phyloP scores from a whole-genome alignment of 1,140 invertebrate genomes.

The Cydia amplana region DNA sequence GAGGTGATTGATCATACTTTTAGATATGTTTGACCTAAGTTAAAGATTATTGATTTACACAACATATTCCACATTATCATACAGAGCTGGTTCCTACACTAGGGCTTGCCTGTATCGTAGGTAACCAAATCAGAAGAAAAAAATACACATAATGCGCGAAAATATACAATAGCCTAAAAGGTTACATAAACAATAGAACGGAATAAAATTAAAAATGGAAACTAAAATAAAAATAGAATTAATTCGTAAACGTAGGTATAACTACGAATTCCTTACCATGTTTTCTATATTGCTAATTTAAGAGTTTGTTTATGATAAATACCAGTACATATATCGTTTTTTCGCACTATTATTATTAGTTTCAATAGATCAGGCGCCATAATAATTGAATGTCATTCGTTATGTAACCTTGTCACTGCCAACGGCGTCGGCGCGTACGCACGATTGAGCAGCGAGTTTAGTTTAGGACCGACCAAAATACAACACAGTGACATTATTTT shows the following conservation, averaged over 20 bases:
- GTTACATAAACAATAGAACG: too few relatives aligned
- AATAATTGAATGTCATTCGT: slow-evolving; percentile 45
- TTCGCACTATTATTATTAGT: neutral
- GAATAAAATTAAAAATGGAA: too few relatives aligned
- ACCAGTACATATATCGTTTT: neutral
- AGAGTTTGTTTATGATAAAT: neutral
- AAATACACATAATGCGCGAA: too few relatives aligned
- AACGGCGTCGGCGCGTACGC: slow-evolving; percentile 50
- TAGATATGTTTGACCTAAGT: too few relatives aligned
- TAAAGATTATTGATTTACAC: too few relatives aligned
- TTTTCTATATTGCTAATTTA: neutral
- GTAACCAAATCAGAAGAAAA: too few relatives aligned
- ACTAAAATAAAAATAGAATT: too few relatives aligned
- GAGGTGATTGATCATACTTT: neutral
- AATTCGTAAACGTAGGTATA: too few relatives aligned
- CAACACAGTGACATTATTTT: slow-evolving; percentile 32
- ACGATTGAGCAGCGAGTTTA: slow-evolving; percentile 46
- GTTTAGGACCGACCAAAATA: slow-evolving; percentile 29
- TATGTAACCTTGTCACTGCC: slow-evolving; percentile 50
- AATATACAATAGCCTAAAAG: too few relatives aligned
- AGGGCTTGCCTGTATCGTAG: too few relatives aligned
- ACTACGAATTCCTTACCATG: neutral
- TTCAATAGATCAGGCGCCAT: neutral
- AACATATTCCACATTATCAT: too few relatives aligned
- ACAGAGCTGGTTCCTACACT: too few relatives aligned